Conservation (phyloP, 2,113 vertebrate genomes). For the Bubo scandiacus region DNA sequence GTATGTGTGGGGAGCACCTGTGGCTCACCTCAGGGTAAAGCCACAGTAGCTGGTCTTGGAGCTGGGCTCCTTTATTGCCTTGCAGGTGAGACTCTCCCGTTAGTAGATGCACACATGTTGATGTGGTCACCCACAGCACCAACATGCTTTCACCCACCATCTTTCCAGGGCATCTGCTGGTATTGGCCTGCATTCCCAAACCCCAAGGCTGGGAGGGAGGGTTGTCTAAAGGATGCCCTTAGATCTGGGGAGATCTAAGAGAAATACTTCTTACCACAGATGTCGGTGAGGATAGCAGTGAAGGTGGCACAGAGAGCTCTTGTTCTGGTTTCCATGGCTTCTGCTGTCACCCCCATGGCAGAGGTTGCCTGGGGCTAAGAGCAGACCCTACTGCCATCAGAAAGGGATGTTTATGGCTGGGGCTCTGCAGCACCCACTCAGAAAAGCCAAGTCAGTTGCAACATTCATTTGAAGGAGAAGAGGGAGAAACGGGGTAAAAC, state of each 20-base stretch:
- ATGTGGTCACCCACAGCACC: not conserved
- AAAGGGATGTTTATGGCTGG: not conserved
- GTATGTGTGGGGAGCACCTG: not conserved
- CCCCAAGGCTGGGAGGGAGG: not conserved
- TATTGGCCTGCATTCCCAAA: not conserved
- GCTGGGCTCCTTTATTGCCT: not conserved
- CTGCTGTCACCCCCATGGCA: not conserved
- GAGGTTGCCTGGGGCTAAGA: not conserved
- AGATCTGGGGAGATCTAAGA: not conserved
- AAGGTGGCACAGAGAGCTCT: not conserved
- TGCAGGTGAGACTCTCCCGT: not conserved
- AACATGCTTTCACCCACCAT: not conserved
- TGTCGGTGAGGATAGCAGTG: not conserved
- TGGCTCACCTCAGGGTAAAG: not conserved
- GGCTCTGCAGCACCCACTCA: not conserved
- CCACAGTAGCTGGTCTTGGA: not conserved
- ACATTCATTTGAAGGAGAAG: not conserved
- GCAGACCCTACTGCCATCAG: not conserved
- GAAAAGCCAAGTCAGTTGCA: not conserved
- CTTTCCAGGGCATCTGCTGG: not conserved
- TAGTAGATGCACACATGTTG: not conserved
- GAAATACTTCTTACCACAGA: not conserved
- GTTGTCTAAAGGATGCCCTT: not conserved
- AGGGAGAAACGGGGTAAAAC: not conserved
- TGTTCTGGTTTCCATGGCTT: not conserved